Percentiles rank a stretch among this genome's conserved stretches.
Conservation (phyloP, 2,888 invertebrate genomes). For the Gymnosoma rotundatum region DNA sequence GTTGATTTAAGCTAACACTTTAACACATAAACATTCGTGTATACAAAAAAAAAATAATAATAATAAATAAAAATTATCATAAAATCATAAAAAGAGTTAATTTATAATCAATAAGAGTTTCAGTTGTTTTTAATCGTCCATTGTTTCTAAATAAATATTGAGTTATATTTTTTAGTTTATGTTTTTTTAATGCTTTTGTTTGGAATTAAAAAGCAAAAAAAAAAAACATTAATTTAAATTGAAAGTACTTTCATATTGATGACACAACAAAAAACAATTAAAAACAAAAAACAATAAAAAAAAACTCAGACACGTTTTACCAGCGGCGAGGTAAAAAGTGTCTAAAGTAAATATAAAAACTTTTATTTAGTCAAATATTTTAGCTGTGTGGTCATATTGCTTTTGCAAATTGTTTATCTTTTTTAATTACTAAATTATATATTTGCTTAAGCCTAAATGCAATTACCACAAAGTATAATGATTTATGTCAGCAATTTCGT, state of each 20-base stretch:
- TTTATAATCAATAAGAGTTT: conserved; percentile 10
- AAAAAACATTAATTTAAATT: not conserved
- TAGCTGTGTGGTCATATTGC: not conserved
- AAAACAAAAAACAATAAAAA: too few species aligned
- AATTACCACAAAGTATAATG: not conserved
- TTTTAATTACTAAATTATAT: conserved; percentile 29
- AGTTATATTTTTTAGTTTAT: conserved; percentile 24
- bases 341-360: conserved; percentile 5
- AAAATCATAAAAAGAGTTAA: not conserved
- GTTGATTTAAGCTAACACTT: conserved; percentile 11
- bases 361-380: conserved; percentile 23
- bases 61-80: too few species aligned
- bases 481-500: conserved; percentile 29
- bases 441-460: conserved; percentile 25
- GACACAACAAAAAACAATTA: conserved; percentile 3
- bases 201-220: not conserved
- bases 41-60: too few species aligned
- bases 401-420: not conserved
- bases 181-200: not conserved
- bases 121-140: conserved; percentile 44
- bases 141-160: conserved; percentile 48
- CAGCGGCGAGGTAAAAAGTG: conserved; percentile 24
- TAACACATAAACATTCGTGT: not conserved
- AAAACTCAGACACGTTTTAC: conserved; percentile 2
- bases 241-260: not conserved